Evolutionary conservation across 2,888 invertebrate species (phyloP), one percentile per base, ranked within the genome.

Genomic region (Odontothrips loti): DNA sequence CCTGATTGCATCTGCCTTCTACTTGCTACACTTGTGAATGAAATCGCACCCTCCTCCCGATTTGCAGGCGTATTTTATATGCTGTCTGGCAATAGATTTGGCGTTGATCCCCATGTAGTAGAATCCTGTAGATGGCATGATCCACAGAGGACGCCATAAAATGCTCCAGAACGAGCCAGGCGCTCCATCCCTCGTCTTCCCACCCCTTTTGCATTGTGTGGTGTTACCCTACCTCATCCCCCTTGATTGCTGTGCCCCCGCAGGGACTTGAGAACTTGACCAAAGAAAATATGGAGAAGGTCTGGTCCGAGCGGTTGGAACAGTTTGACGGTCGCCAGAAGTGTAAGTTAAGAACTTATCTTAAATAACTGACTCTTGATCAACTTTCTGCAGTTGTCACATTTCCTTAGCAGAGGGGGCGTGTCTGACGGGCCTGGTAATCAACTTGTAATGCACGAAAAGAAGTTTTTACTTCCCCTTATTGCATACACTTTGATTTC

Each of bases 321-420:
- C 95, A 95, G 89, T 96, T 95, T 90, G 93, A 93, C 87, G 93
- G 92, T 89, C 95, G 96, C 88, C 95, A 95, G 90, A 95, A 95
- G 92, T 90, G 96, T 96, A 92, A 92, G 94, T 91, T 86, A 80
- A 80, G 58, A 58, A 12, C 51, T 51, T 0, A n/a, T 11, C 11
- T 11, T n/a, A 58, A 43, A 2, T 6, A 43, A 43, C 34, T 43
- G 34, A 43, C 34, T n/a, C n/a, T n/a, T n/a, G 34, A 6, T 43
- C 34, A 43, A 43, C 6, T 43, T 4, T 43, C 34, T 43, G 6
- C 34, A 43, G 34, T 43, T 43, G 34, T n/a, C n/a, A n/a, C n/a
- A n/a, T n/a, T n/a, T n/a, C n/a, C n/a, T n/a, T n/a, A n/a, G n/a
- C 34, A 43, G 34, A 43, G 34, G 34, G 2, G 34, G 6, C 34